These are phyloP conservation scores for Nyctibius grandis DNA, from an alignment of 2,797 vertebrate species.

Conservation along the genomic window DNA sequence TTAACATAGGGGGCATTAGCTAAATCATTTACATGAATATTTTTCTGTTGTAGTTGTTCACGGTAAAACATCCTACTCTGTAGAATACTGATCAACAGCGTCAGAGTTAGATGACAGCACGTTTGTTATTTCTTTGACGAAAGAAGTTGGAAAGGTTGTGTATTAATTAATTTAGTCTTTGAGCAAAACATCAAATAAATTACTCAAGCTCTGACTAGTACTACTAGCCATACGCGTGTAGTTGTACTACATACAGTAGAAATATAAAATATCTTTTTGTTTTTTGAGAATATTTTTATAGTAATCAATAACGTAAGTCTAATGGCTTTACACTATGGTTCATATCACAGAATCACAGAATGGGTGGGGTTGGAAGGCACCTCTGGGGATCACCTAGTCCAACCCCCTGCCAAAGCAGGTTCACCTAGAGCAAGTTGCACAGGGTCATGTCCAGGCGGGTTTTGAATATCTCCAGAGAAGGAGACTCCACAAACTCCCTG, in stretches of 20 bases:
- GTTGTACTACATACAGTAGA: not conserved
- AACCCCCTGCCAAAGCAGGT: no score
- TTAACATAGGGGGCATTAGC: not conserved
- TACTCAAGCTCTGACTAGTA: not conserved
- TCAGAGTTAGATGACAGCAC: not conserved
- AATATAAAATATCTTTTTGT: not conserved
- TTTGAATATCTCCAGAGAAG: no score
- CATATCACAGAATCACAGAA: no score
- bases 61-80: not conserved
- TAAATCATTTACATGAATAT: not conserved
- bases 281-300: not conserved
- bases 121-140: not conserved
- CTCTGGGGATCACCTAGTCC: no score
- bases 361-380: no score
- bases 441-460: no score
- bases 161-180: not conserved
- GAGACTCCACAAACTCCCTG: no score
- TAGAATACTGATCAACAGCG: not conserved
- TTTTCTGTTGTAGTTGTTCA: not conserved
- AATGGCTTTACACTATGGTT: not conserved
- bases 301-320: not conserved
- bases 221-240: not conserved
- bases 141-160: not conserved
- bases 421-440: no score
- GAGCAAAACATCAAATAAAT: not conserved